phyloP scores from a whole-genome alignment of 2,113 vertebrate genomes.

The Corvus hawaiiensis region DNA sequence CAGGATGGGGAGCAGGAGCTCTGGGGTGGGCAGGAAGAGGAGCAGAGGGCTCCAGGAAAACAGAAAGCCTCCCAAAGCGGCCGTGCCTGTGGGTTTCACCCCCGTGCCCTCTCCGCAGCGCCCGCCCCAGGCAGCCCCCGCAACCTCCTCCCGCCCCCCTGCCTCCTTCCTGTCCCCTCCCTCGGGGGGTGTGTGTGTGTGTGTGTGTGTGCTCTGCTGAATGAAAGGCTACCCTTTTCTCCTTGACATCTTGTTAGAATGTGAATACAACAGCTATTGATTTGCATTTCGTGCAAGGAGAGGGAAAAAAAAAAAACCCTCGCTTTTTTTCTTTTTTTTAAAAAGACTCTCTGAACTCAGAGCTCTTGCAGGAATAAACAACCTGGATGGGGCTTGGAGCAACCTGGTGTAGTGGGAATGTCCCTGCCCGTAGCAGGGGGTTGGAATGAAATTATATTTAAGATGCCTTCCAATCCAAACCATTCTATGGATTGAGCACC shows the following conservation, averaged over 20 bases:
- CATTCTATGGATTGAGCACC: neutral
- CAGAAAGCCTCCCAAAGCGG: fast-evolving
- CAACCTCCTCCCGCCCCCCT: neutral
- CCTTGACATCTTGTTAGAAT: constrained; percentile 71
- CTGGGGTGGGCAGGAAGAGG: no score
- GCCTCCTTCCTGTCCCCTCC: constrained; percentile 22
- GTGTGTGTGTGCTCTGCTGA: neutral
- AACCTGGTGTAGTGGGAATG: neutral
- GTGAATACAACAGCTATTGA: constrained; percentile 75
- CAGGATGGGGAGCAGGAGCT: neutral
- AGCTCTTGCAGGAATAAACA: constrained; percentile 8
- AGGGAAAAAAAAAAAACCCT: neutral
- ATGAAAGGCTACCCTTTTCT: constrained; percentile 79
- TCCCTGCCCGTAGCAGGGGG: neutral
- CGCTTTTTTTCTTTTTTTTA: neutral
- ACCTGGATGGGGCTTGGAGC: neutral
- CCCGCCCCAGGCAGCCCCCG: neutral
- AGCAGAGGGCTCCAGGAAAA: neutral
- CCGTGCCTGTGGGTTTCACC: fast-evolving
- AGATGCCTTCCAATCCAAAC: neutral
- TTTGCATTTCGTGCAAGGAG: constrained; percentile 71
- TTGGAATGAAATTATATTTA: neutral
- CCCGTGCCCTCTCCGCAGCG: neutral
- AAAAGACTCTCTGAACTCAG: constrained; percentile 6
- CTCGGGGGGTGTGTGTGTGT: neutral